Percentiles rank a stretch among this genome's conserved stretches.
Conservation (phyloP, 1,140 invertebrate genomes). For the Philopotamus ludificatus region DNA sequence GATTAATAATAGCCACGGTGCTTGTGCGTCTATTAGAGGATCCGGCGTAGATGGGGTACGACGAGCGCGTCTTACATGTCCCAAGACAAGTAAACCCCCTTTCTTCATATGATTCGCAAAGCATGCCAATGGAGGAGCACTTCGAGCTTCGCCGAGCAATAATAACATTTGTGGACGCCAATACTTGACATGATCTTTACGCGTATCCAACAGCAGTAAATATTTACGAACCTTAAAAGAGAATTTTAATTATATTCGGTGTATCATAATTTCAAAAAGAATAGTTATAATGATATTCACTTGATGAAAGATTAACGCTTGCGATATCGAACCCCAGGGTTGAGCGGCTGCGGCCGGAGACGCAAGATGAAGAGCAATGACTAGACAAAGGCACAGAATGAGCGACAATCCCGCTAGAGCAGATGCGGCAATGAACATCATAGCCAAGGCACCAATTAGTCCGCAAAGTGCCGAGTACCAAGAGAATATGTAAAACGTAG, state of each 20-base stretch:
- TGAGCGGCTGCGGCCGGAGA: conserved; percentile 77
- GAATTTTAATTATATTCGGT: conserved; percentile 2
- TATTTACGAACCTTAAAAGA: conserved; percentile 85
- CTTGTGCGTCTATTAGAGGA: conserved; percentile 73
- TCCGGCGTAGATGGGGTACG: conserved; percentile 64
- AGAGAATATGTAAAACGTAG: conserved; percentile 95
- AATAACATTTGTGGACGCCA: conserved; percentile 97
- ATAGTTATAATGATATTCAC: conserved; percentile 49
- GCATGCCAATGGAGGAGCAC: conserved; percentile 86
- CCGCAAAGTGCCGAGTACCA: conserved; percentile 91
- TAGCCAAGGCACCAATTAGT: conserved; percentile 80
- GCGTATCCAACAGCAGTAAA: conserved; percentile 88
- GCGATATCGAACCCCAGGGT: conserved; percentile 95
- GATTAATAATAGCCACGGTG: conserved; percentile 83
- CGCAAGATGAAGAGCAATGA: conserved; percentile 88
- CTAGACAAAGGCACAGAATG: conserved; percentile 79
- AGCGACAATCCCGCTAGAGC: conserved; percentile 88
- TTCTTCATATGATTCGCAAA: conserved; percentile 99
- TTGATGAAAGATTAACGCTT: conserved; percentile 99
- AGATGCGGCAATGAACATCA: conserved; percentile 96
- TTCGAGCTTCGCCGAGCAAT: conserved; percentile 88
- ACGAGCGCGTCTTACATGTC: conserved; percentile 71
- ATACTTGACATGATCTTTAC: conserved; percentile 98
- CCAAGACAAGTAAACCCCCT: conserved; percentile 92
- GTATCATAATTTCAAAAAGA: not conserved